Base-by-base conservation (phyloP, 2,888 invertebrate species). In the Conchocele bisecta region DNA sequence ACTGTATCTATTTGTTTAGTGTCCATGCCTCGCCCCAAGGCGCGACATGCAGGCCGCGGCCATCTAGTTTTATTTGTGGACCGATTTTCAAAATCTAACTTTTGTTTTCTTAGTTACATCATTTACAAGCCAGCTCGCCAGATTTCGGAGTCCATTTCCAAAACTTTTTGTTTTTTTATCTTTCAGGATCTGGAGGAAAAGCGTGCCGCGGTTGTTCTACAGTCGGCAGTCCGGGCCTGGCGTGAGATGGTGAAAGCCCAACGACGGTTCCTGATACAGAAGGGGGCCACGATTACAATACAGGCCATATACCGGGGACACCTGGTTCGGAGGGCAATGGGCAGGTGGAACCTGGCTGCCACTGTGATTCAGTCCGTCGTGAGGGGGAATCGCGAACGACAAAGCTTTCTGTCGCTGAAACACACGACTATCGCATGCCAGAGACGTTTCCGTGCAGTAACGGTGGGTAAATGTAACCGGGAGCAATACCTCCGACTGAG, bases 271-370 rank as follows among this genome's bases (percentile, higher is more conserved):
- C 35, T 67, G 17, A 41, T 51, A n/a, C 37, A 37, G 5, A 68
- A 68, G 57, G 59, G 58, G 15, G 84, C 86, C 20, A 75, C 75
- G 6, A 63, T 83, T 3, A 76, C 72, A 9, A 69, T 88, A 2
- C 88, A 88, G 71, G 79, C 75, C 11, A 15, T 39, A 7, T 78
- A 66, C 53, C 71, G 84, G 51, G 72, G 67, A 13, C 42, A 54
- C 31, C 57, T 5, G 5, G 59, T 28, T 15, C 42, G 57, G 56
- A 57, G 54, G 22, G 26, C 56, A 15, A 42, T 63, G 51, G 37
- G 7, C 17, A 24, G 24, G 9, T 39, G 28, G 20, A 48, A 29
- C 17, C 29, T 20, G 13, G 51, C 61, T 24, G 63, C 51, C 15
- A 50, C 26, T 11, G 33, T 22, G 11, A 26, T 61, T 9, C 63